Base-by-base conservation (phyloP, 2,888 invertebrate species). In the Pachliopta kotzebuea region DNA sequence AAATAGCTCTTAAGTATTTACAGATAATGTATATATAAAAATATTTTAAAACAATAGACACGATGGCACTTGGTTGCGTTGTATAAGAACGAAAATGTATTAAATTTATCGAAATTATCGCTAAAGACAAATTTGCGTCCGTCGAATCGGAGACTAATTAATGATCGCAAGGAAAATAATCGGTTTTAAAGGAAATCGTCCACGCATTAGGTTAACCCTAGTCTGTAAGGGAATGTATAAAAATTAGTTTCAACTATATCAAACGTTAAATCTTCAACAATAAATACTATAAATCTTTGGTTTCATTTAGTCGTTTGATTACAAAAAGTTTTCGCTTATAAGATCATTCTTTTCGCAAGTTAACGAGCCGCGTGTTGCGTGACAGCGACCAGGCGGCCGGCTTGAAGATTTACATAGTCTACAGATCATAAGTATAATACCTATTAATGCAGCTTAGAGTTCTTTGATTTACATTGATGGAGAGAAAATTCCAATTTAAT, bases 231-330 rank as follows among this genome's bases (percentile, higher is more conserved):
- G 88, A 87, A 87, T 84, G 88, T 87, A 87, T 84, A 86, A 88
- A 86, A 87, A 84, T 86, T 83, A 85, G 76, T 81, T 81, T 83
- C 83, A 81, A 84, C 83, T 85, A 84, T 84, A 83, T 83, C 83
- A 79, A 65, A 81, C 77, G 84, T 83, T 83, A 84, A 80, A 80
- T 82, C 81, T 79, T 84, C 87, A 84, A 86, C 84, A 87, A 87
- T 89, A 89, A 89, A 89, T 88, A 90, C 86, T 89, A 87, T 84
- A 85, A 87, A 86, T 90, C 90, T 90, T 90, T 90, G 90, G 90
- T 87, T 87, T 85, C 82, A 85, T 83, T 85, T 84, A 86, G 86
- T 86, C 86, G 83, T 79, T 85, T 78, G 83, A 84, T 83, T 86
- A 83, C 77, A 81, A 83, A 84, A 82, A 74, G 74, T 76, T 70